phyloP scores from a whole-genome alignment of 2,797 vertebrate species.

The Hafferia zeledoni region DNA sequence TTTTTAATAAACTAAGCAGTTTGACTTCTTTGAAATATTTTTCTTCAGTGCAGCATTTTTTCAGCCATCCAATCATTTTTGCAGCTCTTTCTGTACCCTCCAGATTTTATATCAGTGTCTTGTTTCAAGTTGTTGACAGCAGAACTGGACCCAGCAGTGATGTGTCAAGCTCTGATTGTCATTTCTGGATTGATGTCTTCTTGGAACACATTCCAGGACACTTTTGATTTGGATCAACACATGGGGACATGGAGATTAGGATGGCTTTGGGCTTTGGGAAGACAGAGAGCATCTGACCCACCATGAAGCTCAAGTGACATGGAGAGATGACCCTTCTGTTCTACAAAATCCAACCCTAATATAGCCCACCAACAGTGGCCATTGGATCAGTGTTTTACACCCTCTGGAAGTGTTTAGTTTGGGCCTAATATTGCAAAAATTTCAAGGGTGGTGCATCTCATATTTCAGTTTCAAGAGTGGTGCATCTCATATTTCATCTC shows the following conservation, averaged over 20 bases:
- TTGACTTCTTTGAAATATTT: neutral
- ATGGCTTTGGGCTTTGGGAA: neutral
- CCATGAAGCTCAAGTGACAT: neutral
- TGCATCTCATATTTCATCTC: too few relatives aligned
- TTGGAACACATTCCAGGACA: neutral
- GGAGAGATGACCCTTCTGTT: neutral
- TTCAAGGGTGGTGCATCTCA: too few relatives aligned
- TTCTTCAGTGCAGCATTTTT: neutral
- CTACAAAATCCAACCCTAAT: neutral
- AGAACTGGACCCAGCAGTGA: neutral
- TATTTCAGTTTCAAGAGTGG: too few relatives aligned
- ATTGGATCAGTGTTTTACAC: neutral
- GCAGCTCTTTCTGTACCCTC: neutral
- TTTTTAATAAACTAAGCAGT: neutral
- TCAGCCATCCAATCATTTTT: neutral
- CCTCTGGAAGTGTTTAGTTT: neutral
- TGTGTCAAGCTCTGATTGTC: neutral
- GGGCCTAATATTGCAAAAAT: neutral
- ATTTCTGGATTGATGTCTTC: neutral
- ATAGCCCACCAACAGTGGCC: accelerated
- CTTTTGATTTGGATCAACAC: neutral
- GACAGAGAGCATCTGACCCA: neutral
- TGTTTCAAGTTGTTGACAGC: neutral
- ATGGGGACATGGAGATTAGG: neutral
- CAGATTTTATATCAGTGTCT: neutral